Percentiles rank a stretch among this genome's conserved stretches.
Conservation (phyloP, 2,797 vertebrate species). For the Nannoperca australis region DNA sequence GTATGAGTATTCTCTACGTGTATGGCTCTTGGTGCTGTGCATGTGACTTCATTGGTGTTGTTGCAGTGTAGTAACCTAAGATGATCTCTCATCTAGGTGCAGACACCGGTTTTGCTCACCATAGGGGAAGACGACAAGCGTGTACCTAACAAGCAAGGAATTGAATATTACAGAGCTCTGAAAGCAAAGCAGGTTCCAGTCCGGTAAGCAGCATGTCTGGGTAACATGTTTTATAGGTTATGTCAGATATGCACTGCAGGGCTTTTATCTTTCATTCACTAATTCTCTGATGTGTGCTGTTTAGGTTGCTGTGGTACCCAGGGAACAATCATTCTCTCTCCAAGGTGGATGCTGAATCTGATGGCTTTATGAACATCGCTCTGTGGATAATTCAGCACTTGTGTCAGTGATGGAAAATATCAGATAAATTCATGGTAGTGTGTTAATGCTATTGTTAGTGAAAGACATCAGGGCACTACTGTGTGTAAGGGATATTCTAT, state of each 20-base stretch:
- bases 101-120: conserved; percentile 90
- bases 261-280: conserved; percentile 23
- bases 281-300: conserved; percentile 48
- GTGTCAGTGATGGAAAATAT: conserved; percentile 63
- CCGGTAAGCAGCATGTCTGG: conserved; percentile 84
- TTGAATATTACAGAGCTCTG: conserved; percentile 94
- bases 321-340: conserved; percentile 92
- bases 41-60: conserved; percentile 7
- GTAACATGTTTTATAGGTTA: conserved; percentile 6
- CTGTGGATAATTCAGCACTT: conserved; percentile 92
- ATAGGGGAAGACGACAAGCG: conserved; percentile 94
- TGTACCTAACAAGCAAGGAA: conserved; percentile 93
- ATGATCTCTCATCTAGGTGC: conserved; percentile 84
- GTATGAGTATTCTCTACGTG: conserved; percentile 71
- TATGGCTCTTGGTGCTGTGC: not conserved
- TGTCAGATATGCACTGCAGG: conserved; percentile 2
- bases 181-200: conserved; percentile 89
- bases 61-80: not conserved
- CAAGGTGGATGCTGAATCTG: conserved; percentile 93
- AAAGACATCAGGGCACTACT: conserved; percentile 24
- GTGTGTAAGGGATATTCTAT: conserved; percentile 14
- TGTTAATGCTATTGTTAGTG: conserved; percentile 1
- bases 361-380: conserved; percentile 93
- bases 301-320: conserved; percentile 94
- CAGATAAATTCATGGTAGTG: not conserved